These are phyloP conservation scores for Parnassius orleans DNA, from an alignment of 2,888 invertebrate genomes.

Conservation along the genomic window DNA sequence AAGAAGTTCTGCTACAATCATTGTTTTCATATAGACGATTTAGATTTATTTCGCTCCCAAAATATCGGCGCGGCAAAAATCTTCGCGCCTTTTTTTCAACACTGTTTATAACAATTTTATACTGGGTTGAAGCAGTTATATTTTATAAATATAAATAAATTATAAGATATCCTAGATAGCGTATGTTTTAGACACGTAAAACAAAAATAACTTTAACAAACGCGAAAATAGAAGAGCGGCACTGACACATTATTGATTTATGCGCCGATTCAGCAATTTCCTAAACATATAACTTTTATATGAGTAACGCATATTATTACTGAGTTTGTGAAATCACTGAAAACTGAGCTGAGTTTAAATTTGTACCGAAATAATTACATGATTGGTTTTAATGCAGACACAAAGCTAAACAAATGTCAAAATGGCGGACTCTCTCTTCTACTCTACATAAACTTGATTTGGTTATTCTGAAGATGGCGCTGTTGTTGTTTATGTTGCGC, in stretches of 20 bases:
- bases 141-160: no score
- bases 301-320: conserved; percentile 39
- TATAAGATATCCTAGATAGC: conserved; percentile 3
- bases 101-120: conserved; percentile 45
- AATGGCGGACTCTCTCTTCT: conserved; percentile 62
- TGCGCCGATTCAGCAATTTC: conserved; percentile 49
- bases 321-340: conserved; percentile 41
- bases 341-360: conserved; percentile 44
- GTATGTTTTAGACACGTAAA: conserved; percentile 24
- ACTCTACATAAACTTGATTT: conserved; percentile 31
- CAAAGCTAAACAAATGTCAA: conserved; percentile 82
- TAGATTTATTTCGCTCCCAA: conserved; percentile 43
- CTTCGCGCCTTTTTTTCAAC: conserved; percentile 74
- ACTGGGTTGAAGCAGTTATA: conserved; percentile 19
- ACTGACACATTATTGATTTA: conserved; percentile 70
- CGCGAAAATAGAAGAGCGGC: conserved; percentile 74
- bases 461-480: conserved; percentile 60
- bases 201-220: conserved; percentile 44
- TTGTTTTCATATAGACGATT: conserved; percentile 48
- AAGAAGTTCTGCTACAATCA: conserved; percentile 32
- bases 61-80: conserved; percentile 43
- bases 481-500: conserved; percentile 46
- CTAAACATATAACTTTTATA: conserved; percentile 40
- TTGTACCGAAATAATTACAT: conserved; percentile 53
- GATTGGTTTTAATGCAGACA: conserved; percentile 60